Conservation (phyloP, 2,113 vertebrate genomes). For the Rhegmatorhina hoffmannsi region DNA sequence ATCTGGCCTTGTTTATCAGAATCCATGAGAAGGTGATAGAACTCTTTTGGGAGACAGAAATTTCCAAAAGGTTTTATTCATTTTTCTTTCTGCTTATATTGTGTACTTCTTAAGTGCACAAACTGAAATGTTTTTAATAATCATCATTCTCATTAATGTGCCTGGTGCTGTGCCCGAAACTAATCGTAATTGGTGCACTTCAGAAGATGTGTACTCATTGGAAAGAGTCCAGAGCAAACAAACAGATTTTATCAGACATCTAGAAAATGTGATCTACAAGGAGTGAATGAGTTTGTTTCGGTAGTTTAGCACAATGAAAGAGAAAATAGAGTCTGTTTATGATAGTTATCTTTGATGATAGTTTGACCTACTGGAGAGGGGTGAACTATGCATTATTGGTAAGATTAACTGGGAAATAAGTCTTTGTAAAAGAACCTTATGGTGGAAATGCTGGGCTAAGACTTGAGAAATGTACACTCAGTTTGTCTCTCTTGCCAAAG, state of each 20-base stretch:
- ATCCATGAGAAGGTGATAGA: not conserved
- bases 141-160: conserved; percentile 30
- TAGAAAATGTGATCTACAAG: conserved; percentile 24
- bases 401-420: not conserved
- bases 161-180: conserved; percentile 45
- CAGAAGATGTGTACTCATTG: conserved; percentile 33
- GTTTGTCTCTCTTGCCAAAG: not conserved
- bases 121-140: conserved; percentile 32
- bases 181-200: conserved; percentile 54
- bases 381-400: not conserved
- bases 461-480: not conserved
- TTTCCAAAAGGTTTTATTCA: not conserved
- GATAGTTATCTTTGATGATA: not conserved
- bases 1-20: not conserved
- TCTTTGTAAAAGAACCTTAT: not conserved
- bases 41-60: not conserved
- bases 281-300: not conserved
- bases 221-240: conserved; percentile 29
- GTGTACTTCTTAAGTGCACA: not conserved
- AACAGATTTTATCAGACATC: conserved; percentile 32
- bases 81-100: conserved; percentile 18
- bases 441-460: not conserved
- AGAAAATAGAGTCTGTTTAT: not conserved
- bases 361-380: not conserved
- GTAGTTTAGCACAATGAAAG: not conserved